Evolutionary conservation across 2,888 invertebrate genomes (phyloP).

Genomic region (Apotomis turbidana): DNA sequence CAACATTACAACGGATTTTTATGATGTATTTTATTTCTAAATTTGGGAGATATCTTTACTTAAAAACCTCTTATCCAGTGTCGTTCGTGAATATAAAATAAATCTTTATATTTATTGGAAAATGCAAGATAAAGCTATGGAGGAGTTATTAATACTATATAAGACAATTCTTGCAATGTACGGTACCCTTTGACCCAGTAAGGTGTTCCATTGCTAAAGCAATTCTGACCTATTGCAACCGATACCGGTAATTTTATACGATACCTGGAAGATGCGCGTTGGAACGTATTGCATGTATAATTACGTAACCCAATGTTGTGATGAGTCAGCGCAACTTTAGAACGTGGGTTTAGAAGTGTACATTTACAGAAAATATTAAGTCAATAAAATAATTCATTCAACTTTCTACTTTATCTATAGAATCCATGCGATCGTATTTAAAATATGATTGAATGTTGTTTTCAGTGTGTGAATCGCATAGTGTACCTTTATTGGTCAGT

Average conservation of each 20-base stretch:
- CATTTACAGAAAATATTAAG: not conserved
- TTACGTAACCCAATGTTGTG: slow-evolving; percentile 46
- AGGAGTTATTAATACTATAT: too few relatives aligned
- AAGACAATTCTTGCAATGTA: not conserved
- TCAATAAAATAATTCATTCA: not conserved
- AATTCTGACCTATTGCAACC: not conserved
- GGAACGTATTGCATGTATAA: slow-evolving; percentile 3
- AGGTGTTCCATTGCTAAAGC: not conserved
- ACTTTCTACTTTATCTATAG: not conserved
- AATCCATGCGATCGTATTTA: not conserved
- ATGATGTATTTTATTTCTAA: too few relatives aligned
- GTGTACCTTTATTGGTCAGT: slow-evolving; percentile 3
- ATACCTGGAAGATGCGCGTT: slow-evolving; percentile 2
- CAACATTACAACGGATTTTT: too few relatives aligned
- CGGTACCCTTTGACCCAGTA: not conserved
- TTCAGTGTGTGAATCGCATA: not conserved
- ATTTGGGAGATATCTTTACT: too few relatives aligned
- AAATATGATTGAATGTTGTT: not conserved
- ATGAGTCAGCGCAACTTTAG: slow-evolving; percentile 43
- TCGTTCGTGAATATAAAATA: too few relatives aligned
- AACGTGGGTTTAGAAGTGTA: not conserved
- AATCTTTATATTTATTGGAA: too few relatives aligned
- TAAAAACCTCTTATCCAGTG: too few relatives aligned
- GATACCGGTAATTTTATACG: not conserved
- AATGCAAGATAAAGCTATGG: too few relatives aligned